phyloP scores from a whole-genome alignment of 2,888 invertebrate genomes.

The Cephus nigrinus region DNA sequence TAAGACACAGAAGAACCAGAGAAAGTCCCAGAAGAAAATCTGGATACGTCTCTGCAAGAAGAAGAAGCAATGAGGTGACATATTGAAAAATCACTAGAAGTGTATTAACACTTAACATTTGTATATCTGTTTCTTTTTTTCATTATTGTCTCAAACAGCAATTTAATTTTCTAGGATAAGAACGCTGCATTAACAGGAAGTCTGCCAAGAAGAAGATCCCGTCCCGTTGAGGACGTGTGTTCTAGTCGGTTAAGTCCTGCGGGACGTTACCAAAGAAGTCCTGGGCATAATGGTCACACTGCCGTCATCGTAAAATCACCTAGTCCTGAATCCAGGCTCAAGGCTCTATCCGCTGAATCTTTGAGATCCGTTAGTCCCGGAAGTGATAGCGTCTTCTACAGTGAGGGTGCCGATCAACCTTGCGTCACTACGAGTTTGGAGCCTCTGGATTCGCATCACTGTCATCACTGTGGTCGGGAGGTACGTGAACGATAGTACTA shows the following conservation, averaged over 20 bases:
- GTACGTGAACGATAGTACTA: constrained; percentile 68
- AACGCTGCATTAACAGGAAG: constrained; percentile 75
- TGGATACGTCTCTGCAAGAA: constrained; percentile 68
- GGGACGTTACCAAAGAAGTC: constrained; percentile 63
- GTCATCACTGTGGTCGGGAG: constrained; percentile 86
- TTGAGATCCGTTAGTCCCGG: constrained; percentile 90
- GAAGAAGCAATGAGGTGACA: constrained; percentile 60
- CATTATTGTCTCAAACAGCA: not conserved
- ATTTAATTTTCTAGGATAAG: constrained; percentile 67
- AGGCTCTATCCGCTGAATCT: constrained; percentile 88
- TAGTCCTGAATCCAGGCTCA: constrained; percentile 72
- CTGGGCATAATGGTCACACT: constrained; percentile 62
- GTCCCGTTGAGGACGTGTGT: constrained; percentile 67
- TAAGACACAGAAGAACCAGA: constrained; percentile 65
- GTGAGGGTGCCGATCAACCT: constrained; percentile 76
- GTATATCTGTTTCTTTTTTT: no score
- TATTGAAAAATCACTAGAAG: not conserved
- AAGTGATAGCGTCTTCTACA: constrained; percentile 91
- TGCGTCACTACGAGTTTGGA: constrained; percentile 44
- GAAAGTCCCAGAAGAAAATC: constrained; percentile 76
- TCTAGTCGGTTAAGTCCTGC: constrained; percentile 66
- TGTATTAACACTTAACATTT: not conserved
- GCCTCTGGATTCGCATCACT: constrained; percentile 70
- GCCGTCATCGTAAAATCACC: constrained; percentile 54
- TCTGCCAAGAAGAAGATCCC: constrained; percentile 74